A percentile compares a stretch with the other conserved stretches of the same genome.
Conservation (phyloP, 1,140 invertebrate species). For the Tribolium madens region DNA sequence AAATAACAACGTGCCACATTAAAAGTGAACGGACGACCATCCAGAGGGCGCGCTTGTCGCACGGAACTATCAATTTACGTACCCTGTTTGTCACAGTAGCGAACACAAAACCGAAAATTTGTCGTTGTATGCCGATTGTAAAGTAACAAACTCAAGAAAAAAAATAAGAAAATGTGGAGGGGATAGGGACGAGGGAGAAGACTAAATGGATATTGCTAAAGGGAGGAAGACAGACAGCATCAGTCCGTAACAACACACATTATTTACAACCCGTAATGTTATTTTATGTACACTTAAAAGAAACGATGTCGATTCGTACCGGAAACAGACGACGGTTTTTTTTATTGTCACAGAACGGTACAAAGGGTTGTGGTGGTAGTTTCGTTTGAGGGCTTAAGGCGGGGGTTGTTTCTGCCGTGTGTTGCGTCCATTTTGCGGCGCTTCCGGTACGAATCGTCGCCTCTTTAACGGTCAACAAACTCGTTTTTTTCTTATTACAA, state of each 20-base stretch:
- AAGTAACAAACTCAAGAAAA: neutral
- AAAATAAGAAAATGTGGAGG: neutral
- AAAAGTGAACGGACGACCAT: constrained; percentile 53
- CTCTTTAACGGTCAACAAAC: constrained; percentile 25
- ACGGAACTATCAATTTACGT: constrained; percentile 18
- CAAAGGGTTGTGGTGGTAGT: neutral
- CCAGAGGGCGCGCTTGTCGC: constrained; percentile 11
- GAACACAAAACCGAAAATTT: constrained; percentile 9
- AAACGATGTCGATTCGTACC: constrained; percentile 17
- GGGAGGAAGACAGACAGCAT: constrained; percentile 64
- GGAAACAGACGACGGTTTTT: constrained; percentile 7
- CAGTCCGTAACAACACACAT: constrained; percentile 63
- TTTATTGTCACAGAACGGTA: constrained; percentile 32
- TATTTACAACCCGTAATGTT: constrained; percentile 65
- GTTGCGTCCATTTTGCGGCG: neutral
- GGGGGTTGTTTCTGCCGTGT: constrained; percentile 22
- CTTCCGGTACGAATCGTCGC: constrained; percentile 13
- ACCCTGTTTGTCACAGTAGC: constrained; percentile 34
- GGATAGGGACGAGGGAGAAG: constrained; percentile 18
- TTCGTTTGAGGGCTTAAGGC: constrained; percentile 9
- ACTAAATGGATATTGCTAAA: constrained; percentile 56
- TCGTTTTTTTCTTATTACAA: constrained; percentile 33
- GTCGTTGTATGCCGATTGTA: constrained; percentile 40
- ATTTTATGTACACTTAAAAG: constrained; percentile 60
- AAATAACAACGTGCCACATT: constrained; percentile 62